Evolutionary conservation across 2,113 vertebrate genomes (phyloP).

Genomic region (Chelonoidis abingdonii): DNA sequence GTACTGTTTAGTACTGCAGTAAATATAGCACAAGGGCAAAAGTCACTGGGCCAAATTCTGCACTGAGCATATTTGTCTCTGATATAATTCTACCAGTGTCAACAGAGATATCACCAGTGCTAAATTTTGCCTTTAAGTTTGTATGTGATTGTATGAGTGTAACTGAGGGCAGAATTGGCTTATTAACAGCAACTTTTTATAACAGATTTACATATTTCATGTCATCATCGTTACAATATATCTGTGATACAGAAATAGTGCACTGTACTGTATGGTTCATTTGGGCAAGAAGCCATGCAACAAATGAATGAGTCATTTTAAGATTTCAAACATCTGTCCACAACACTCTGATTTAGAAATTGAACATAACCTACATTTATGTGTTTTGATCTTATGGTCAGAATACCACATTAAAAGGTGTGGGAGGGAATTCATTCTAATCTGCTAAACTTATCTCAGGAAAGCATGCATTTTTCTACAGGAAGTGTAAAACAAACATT

Average conservation of each 20-base stretch:
- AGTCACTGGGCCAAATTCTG: neutral
- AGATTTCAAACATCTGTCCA: conserved; percentile 79
- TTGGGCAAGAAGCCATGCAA: conserved; percentile 74
- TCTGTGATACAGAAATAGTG: conserved; percentile 50
- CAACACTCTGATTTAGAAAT: conserved; percentile 75
- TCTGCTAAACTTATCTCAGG: conserved; percentile 70
- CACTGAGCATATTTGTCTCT: neutral
- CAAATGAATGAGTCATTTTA: conserved; percentile 71
- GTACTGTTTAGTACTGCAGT: neutral
- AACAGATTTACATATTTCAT: conserved; percentile 50
- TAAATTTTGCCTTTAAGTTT: neutral
- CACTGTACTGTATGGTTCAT: conserved; percentile 47
- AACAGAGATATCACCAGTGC: neutral
- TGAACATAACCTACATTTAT: conserved; percentile 77
- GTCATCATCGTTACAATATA: conserved; percentile 21
- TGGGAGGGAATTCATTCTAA: conserved; percentile 75
- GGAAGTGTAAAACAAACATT: conserved; percentile 56
- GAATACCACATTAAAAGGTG: conserved; percentile 71
- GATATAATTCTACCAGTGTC: neutral
- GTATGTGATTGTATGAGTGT: neutral
- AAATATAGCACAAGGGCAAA: neutral
- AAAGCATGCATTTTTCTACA: conserved; percentile 61
- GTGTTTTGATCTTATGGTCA: conserved; percentile 73
- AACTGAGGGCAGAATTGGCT: conserved; percentile 10
- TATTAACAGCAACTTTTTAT: conserved; percentile 19